phyloP scores from a whole-genome alignment of 1,140 invertebrate species.

The Tetramorium parvispinum region DNA sequence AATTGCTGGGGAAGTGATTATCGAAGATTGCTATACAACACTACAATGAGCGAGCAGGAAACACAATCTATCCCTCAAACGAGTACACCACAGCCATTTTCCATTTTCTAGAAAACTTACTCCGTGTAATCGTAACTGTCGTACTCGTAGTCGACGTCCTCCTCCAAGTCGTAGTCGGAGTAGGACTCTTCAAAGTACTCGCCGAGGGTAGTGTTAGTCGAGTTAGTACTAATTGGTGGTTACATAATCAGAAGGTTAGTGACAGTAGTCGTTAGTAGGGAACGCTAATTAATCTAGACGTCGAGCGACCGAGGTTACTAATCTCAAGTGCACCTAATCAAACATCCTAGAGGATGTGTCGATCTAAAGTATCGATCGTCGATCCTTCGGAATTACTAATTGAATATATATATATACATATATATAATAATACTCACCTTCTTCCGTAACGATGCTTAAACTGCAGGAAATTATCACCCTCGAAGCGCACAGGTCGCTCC shows the following conservation, averaged over 20 bases:
- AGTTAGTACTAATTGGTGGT: constrained; percentile 80
- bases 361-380: constrained; percentile 11
- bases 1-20: constrained; percentile 17
- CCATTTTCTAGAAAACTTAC: constrained; percentile 79
- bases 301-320: constrained; percentile 21
- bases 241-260: constrained; percentile 79
- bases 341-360: constrained; percentile 51
- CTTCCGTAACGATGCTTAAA: constrained; percentile 87
- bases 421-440: too few relatives aligned
- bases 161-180: constrained; percentile 84
- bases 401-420: too few relatives aligned
- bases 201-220: constrained; percentile 83
- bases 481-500: constrained; percentile 88
- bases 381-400: not conserved
- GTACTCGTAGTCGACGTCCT: constrained; percentile 83
- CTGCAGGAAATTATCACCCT: constrained; percentile 88
- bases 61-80: constrained; percentile 62
- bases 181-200: constrained; percentile 83
- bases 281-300: constrained; percentile 59
- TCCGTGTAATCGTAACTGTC: constrained; percentile 84
- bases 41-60: constrained; percentile 23
- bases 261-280: constrained; percentile 70
- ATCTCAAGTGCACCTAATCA: constrained; percentile 48
- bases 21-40: not conserved
- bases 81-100: constrained; percentile 70